phyloP scores from a whole-genome alignment of 2,113 vertebrate genomes.

The Echinops telfairi region DNA sequence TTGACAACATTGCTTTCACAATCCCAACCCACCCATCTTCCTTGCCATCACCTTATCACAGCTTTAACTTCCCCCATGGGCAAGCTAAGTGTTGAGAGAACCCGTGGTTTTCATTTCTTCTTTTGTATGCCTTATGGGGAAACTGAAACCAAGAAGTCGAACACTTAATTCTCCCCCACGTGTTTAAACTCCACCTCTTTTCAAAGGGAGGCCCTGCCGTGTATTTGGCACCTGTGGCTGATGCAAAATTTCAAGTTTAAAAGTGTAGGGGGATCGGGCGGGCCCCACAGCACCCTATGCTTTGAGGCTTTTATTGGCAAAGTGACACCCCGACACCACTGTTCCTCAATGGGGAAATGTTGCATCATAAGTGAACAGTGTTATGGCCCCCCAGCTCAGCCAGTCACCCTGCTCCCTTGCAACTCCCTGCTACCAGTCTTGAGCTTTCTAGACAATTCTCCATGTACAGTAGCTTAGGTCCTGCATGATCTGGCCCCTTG shows the following conservation, averaged over 20 bases:
- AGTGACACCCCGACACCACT: neutral
- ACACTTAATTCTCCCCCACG: neutral
- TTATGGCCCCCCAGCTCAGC: neutral
- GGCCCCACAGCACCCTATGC: neutral
- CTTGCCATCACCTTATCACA: neutral
- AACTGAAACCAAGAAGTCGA: conserved; percentile 69
- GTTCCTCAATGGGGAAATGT: neutral
- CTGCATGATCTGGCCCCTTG: neutral
- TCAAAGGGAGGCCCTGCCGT: neutral
- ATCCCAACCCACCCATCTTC: neutral
- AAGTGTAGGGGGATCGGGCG: neutral
- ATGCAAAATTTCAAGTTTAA: conserved; percentile 43
- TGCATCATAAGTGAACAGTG: neutral
- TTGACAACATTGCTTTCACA: neutral
- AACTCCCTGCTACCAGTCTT: neutral
- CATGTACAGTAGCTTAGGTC: neutral
- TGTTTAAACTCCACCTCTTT: conserved; percentile 14
- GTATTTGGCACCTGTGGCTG: conserved; percentile 3
- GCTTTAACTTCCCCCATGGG: conserved; percentile 3
- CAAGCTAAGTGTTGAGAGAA: conserved; percentile 6
- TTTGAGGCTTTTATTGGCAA: neutral
- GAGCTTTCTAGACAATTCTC: neutral
- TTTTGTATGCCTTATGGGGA: conserved; percentile 25
- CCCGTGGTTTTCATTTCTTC: conserved; percentile 41
- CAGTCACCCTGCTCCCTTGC: neutral